Percentiles rank a stretch among this genome's conserved stretches.
Conservation (phyloP, 1,140 invertebrate genomes). For the Neodiprion virginianus region DNA sequence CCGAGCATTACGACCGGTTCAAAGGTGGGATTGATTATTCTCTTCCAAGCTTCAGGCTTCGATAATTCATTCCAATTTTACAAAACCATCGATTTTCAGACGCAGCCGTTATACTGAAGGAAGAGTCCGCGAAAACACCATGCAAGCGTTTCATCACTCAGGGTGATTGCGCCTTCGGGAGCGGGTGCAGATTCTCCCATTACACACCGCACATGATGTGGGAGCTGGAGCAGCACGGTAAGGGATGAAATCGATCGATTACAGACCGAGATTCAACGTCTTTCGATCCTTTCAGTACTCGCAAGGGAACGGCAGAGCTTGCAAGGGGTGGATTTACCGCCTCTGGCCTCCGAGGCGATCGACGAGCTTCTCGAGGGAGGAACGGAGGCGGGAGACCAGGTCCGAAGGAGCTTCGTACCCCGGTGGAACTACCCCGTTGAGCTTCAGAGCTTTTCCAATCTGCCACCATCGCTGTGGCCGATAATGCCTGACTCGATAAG, state of each 20-base stretch:
- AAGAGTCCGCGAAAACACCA: constrained; percentile 66
- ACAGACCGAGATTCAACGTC: no score
- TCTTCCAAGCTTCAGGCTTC: constrained; percentile 17
- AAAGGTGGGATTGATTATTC: constrained; percentile 62
- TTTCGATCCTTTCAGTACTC: background rate
- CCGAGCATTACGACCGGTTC: constrained; percentile 67
- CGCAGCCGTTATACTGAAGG: constrained; percentile 65
- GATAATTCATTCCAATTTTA: constrained; percentile 11
- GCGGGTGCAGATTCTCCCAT: constrained; percentile 70
- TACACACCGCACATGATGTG: constrained; percentile 66
- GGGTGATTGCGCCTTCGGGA: constrained; percentile 69
- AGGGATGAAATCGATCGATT: constrained; percentile 9
- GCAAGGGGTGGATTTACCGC: background rate
- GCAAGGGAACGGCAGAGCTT: background rate
- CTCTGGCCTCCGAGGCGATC: background rate
- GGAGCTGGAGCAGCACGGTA: constrained; percentile 64
- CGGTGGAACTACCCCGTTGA: constrained; percentile 63
- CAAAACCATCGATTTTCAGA: constrained; percentile 54
- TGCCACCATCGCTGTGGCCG: constrained; percentile 68
- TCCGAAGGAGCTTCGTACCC: constrained; percentile 18
- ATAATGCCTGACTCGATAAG: constrained; percentile 62
- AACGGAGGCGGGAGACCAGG: background rate
- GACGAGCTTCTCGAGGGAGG: background rate
- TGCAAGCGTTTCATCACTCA: constrained; percentile 64
- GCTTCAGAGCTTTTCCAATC: constrained; percentile 58